Base-by-base conservation (phyloP, 2,113 vertebrate species). In the Prunella fulvescens region DNA sequence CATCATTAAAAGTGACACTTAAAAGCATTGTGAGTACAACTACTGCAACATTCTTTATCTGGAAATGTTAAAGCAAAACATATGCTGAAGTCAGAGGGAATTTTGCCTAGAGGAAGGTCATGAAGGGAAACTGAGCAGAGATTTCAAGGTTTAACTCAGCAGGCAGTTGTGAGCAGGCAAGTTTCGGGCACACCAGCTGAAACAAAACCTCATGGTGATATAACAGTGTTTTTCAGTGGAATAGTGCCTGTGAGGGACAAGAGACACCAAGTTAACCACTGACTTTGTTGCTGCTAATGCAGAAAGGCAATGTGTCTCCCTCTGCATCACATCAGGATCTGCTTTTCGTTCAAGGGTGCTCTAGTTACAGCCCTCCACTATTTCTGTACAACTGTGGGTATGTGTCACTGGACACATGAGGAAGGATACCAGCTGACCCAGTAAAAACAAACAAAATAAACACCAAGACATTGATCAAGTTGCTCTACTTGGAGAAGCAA, bases 51-150 rank as follows among this genome's bases (percentile, higher is more conserved):
- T 64, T 54, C 44, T 95, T 78, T 86, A 91, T 95, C 92, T 92
- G 69, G 39, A 95, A 83, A 82, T 35, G 35, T 66, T 90, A 93
- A 96, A 93, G 76, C 47, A 90, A 96, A 97, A 73, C 78, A 83
- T 33, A 83, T 81, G 77, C 64, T 95, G 71, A 88, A 93, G 56
- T 88, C 79, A 81, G 57, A 70, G 42, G 19, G 20, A 88, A 54
- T 88, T 96, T 94, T 90, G 57, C 76, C 53, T 82, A 58, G 83
- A 80, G 66, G 72, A 95, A 88, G 67, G 51, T 28, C 19, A 10
- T 40, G 58, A 82, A 81, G 57, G 48, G 65, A 82, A 95, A 89
- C 37, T 1, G 2, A 81, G 53, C 39, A 79, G 70, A 76, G 40
- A 26, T 87, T 73, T 76, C 50, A 91, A 57, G n/a, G 25, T 81